Conservation (phyloP, 1,140 invertebrate species). For the Cydia fagiglandana region DNA sequence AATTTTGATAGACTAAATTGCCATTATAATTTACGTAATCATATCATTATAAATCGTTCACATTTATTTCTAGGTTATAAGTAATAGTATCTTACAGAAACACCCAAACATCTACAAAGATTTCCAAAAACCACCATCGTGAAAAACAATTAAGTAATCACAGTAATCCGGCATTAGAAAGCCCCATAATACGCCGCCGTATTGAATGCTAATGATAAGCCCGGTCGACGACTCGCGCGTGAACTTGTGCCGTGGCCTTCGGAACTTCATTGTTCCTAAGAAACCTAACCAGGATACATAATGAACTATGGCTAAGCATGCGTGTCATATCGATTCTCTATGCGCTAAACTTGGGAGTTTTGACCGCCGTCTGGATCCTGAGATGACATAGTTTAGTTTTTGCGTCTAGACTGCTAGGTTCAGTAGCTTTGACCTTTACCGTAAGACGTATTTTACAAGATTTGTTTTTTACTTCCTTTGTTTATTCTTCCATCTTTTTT, state of each 20-base stretch:
- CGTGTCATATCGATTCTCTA: conserved; percentile 30
- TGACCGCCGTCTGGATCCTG: not conserved
- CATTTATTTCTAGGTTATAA: no score
- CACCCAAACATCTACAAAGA: not conserved
- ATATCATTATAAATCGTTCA: no score
- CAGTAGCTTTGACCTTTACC: not conserved
- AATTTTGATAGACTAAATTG: no score
- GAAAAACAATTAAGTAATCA: conserved; percentile 25
- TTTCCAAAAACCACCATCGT: not conserved
- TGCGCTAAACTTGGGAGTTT: not conserved
- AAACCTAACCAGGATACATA: conserved; percentile 28
- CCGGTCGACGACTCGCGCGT: conserved; percentile 62
- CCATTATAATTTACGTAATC: no score
- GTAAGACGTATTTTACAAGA: not conserved
- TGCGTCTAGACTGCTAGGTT: conserved; percentile 16
- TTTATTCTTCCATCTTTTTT: no score
- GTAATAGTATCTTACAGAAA: no score
- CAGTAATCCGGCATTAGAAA: conserved; percentile 25
- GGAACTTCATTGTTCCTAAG: conserved; percentile 34
- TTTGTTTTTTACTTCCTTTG: no score
- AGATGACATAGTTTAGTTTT: conserved; percentile 13
- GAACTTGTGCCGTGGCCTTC: conserved; percentile 66
- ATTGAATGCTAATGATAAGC: conserved; percentile 64
- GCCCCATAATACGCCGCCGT: conserved; percentile 49
- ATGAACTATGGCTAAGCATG: conserved; percentile 17